Conservation (phyloP, 2,113 vertebrate genomes). For the Chloropsis cyanopogon region DNA sequence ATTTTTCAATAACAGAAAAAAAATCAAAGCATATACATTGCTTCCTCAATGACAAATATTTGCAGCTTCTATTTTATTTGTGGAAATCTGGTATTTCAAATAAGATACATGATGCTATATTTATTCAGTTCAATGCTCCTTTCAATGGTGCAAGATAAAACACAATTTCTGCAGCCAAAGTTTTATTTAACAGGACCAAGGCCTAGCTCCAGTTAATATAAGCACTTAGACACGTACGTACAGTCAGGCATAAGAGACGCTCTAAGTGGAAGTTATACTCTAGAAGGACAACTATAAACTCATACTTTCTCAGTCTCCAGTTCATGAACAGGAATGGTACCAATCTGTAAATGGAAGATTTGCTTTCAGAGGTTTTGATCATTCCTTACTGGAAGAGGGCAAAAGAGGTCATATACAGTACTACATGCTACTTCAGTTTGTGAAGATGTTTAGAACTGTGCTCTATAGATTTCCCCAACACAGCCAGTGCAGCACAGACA, state of each 20-base stretch:
- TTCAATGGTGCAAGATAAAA: background rate
- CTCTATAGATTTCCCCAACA: background rate
- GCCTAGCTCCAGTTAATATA: background rate
- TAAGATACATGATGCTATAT: background rate
- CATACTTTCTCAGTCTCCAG: background rate
- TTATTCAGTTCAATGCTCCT: background rate
- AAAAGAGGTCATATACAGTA: background rate
- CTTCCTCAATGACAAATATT: background rate
- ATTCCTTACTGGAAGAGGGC: fast-evolving
- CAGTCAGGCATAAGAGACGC: background rate
- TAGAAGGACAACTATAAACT: no score
- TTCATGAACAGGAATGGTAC: background rate
- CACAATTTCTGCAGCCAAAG: background rate
- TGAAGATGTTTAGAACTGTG: fast-evolving
- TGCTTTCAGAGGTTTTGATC: background rate
- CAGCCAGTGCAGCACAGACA: background rate
- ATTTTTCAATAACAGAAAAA: background rate
- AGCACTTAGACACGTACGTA: background rate
- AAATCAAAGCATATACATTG: background rate
- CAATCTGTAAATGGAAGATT: background rate
- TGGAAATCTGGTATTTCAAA: background rate
- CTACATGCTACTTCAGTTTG: background rate
- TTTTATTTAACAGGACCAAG: background rate
- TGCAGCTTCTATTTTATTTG: background rate
- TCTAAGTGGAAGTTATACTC: background rate